Percentiles rank a stretch among this genome's conserved stretches.
These are phyloP conservation scores for Brienomyrus brachyistius DNA, from an alignment of 2,113 vertebrate genomes.

Conservation along the genomic window DNA sequence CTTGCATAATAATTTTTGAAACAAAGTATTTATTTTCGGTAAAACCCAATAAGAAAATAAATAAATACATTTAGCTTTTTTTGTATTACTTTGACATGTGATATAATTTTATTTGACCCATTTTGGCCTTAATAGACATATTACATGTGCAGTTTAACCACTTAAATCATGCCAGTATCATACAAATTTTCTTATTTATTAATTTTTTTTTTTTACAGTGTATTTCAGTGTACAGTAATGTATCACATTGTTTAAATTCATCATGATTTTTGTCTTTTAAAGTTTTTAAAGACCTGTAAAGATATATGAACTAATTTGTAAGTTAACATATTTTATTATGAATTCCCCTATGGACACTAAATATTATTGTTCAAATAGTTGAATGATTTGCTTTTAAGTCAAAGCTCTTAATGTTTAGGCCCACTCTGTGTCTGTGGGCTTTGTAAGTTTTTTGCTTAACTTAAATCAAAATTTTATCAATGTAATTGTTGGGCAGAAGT, in stretches of 20 bases:
- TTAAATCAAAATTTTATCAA: not conserved
- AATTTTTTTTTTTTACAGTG: not conserved
- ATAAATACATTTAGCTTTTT: not conserved
- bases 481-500: not conserved
- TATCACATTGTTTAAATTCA: not conserved
- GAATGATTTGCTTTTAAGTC: not conserved
- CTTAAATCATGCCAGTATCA: not conserved
- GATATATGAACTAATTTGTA: not conserved
- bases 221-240: not conserved
- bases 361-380: slow-evolving; percentile 24
- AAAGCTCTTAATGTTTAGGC: not conserved
- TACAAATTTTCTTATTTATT: not conserved
- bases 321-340: not conserved
- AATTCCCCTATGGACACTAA: slow-evolving; percentile 23
- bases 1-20: slow-evolving; percentile 16
- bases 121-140: slow-evolving; percentile 7
- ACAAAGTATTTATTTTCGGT: slow-evolving; percentile 28
- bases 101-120: not conserved
- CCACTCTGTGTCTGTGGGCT: not conserved
- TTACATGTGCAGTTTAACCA: not conserved
- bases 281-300: not conserved
- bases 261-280: not conserved
- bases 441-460: not conserved
- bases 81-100: not conserved
- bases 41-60: slow-evolving; percentile 2